Evolutionary conservation across 1,140 invertebrate genomes (phyloP), one percentile per base, ranked within the genome.

Genomic region (Lordiphosa clarofinis): DNA sequence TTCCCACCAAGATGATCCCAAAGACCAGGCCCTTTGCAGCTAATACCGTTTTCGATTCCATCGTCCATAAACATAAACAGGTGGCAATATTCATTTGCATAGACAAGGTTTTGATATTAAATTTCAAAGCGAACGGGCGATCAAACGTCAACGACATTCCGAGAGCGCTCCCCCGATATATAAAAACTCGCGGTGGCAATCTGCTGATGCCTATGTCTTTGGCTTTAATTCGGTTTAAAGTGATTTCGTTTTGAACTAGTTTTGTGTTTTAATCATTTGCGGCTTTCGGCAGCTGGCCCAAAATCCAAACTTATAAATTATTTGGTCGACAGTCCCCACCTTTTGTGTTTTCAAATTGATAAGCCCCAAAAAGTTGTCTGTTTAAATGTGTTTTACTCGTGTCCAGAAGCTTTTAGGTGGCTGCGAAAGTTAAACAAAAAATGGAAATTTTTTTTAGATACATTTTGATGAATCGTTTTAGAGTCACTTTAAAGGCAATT

Each of bases 51-150:
- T 36, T 49, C 46, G 48, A 49, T 31, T 33, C 57, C 31, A 50
- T 36, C 56, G 67, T 39, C 76, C 72, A 69, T 79, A 74, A 81
- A 86, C 81, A 79, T 79, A 86, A 86, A 82, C 81, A 86, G 81
- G 81, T 86, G 81, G 81, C 81, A 86, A 87, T 75, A 61, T 73
- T 87, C 82, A 86, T 86, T 86, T 86, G 82, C 81, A 86, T 86
- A 86, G 82, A 86, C 82, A 86, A 82, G 68, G 68, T 86, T 86
- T 86, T 70, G 68, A 82, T 87, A 86, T 86, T 87, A 87, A 86
- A 86, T 86, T 86, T n/a, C n/a, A n/a, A n/a, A n/a, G n/a, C n/a
- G n/a, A n/a, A n/a, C n/a, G n/a, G n/a, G n/a, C n/a, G n/a, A n/a
- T 86, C 82, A 5, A 67, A 56, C 64, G 63, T 70, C 60, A 54